These are phyloP conservation scores for Campylorhamphus procurvoides DNA, from an alignment of 2,113 vertebrate species.

Conservation along the genomic window DNA sequence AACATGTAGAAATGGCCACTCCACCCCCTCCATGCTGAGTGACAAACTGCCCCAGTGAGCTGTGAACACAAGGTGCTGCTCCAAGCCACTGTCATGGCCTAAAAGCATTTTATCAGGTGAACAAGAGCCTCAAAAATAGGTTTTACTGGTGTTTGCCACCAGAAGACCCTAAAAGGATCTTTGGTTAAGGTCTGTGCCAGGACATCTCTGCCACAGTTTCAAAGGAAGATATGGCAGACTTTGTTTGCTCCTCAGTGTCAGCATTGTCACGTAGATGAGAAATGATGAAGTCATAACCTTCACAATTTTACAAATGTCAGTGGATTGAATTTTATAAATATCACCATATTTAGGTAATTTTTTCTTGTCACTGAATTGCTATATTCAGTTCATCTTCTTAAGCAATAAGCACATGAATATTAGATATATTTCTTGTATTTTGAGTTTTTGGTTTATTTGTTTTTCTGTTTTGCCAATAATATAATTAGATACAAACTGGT, in stretches of 20 bases:
- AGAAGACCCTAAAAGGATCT: not conserved
- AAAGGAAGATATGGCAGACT: not conserved
- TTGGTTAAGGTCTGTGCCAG: not conserved
- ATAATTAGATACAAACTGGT: not conserved
- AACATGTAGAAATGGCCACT: fast-evolving
- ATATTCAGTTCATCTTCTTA: not conserved
- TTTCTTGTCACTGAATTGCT: not conserved
- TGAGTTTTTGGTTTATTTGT: not conserved
- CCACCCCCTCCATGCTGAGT: not conserved
- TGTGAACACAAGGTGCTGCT: not conserved
- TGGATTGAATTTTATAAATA: not conserved
- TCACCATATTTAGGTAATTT: not conserved
- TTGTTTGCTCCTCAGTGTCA: not conserved
- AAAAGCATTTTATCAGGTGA: not conserved
- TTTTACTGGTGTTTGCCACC: not conserved
- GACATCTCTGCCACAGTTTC: not conserved
- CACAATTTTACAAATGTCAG: not conserved
- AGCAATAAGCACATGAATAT: not conserved
- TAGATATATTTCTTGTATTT: not conserved
- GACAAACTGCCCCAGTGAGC: not conserved
- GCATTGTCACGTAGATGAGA: not conserved
- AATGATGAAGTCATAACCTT: not conserved
- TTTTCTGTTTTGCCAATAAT: not conserved
- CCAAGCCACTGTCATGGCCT: not conserved
- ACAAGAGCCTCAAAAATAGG: not conserved